These are phyloP conservation scores for Shargacucullia verbasci DNA, from an alignment of 2,888 invertebrate species.

Conservation along the genomic window DNA sequence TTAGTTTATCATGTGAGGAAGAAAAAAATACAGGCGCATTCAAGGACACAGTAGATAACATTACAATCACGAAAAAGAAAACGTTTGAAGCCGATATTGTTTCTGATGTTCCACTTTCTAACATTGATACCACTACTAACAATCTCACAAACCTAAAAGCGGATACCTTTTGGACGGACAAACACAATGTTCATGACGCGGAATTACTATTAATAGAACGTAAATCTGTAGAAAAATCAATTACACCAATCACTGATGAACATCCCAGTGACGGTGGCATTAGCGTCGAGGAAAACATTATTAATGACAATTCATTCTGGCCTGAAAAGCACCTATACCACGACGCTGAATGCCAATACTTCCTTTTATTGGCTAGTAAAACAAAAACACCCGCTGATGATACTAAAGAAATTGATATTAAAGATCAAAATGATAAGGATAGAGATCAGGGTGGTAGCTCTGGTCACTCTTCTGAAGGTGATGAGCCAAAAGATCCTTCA, in stretches of 20 bases:
- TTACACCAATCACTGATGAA: constrained; percentile 37
- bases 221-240: constrained; percentile 55
- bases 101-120: constrained; percentile 62
- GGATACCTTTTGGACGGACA: constrained; percentile 90
- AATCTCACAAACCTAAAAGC: constrained; percentile 77
- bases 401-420: constrained; percentile 62
- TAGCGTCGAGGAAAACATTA: constrained; percentile 72
- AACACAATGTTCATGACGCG: constrained; percentile 89
- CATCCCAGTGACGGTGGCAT: constrained; percentile 49
- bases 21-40: neutral
- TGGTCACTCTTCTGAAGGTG: constrained; percentile 86
- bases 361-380: constrained; percentile 86
- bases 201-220: constrained; percentile 78
- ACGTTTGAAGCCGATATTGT: constrained; percentile 32
- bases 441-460: constrained; percentile 90
- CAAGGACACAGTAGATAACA: constrained; percentile 14
- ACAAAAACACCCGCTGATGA: constrained; percentile 68
- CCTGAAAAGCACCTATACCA: constrained; percentile 89
- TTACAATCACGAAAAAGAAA: constrained; percentile 16
- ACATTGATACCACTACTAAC: constrained; percentile 73
- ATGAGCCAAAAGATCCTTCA: constrained; percentile 70
- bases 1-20: neutral
- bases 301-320: constrained; percentile 89
- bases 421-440: constrained; percentile 89
- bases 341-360: constrained; percentile 91